Conservation (phyloP, 2,797 vertebrate genomes). For the Rhinatrema bivittatum region DNA sequence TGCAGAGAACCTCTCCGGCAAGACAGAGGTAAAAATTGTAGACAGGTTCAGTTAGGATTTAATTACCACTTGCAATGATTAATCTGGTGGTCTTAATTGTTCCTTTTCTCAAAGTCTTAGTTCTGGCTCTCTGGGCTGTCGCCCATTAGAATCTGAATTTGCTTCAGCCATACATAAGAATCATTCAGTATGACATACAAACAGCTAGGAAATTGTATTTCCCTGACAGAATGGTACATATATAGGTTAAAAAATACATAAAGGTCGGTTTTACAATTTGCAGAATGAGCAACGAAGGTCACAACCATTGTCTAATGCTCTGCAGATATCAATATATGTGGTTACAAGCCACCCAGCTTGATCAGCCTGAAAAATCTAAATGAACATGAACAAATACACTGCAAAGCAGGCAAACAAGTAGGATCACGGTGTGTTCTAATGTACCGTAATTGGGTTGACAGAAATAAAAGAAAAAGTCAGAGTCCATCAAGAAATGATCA, state of each 20-base stretch:
- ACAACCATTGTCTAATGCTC: constrained; percentile 39
- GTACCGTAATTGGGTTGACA: constrained; percentile 68
- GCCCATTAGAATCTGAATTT: constrained; percentile 16
- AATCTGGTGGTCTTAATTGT: not conserved
- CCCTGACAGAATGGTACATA: not conserved
- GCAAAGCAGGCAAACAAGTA: constrained; percentile 47
- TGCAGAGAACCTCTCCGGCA: too few relatives aligned
- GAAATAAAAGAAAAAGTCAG: constrained; percentile 77
- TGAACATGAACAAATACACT: constrained; percentile 56
- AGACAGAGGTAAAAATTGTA: too few relatives aligned
- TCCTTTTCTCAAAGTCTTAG: constrained; percentile 7
- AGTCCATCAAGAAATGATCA: constrained; percentile 72
- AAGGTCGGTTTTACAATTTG: constrained; percentile 21
- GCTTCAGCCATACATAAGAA: constrained; percentile 11
- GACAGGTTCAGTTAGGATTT: constrained; percentile 7
- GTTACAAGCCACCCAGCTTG: constrained; percentile 62
- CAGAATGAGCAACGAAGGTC: constrained; percentile 24
- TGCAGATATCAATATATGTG: constrained; percentile 46
- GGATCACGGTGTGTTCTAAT: constrained; percentile 40
- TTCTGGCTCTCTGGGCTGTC: constrained; percentile 9
- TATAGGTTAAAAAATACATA: constrained; percentile 12
- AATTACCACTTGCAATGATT: constrained; percentile 2
- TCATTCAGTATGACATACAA: constrained; percentile 13
- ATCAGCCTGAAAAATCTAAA: constrained; percentile 69
- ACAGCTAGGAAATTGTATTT: constrained; percentile 9